These are phyloP conservation scores for Petaurus breviceps DNA, from an alignment of 2,113 vertebrate genomes.

Conservation along the genomic window DNA sequence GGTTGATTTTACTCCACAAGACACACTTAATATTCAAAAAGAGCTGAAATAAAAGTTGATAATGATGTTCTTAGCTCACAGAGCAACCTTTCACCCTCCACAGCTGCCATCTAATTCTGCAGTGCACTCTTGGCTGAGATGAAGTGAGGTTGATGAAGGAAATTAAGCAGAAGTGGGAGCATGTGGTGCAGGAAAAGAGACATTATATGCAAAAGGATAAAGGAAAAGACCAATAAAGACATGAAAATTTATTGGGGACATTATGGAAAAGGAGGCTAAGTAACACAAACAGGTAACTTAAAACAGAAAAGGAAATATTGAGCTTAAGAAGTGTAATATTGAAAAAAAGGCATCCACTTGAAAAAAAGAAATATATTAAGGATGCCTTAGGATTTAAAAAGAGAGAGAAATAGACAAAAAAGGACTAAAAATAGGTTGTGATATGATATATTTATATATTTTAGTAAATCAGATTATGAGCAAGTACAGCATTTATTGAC, in stretches of 20 bases:
- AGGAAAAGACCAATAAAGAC: neutral
- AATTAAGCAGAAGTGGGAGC: conserved; percentile 16
- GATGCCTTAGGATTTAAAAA: neutral
- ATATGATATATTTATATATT: conserved; percentile 2
- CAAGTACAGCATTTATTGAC: neutral
- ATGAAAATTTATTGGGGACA: neutral
- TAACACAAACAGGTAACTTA: neutral
- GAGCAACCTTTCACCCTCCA: neutral
- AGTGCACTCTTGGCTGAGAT: neutral
- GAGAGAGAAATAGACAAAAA: neutral
- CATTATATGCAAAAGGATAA: neutral
- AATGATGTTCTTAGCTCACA: neutral
- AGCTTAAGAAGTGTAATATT: neutral
- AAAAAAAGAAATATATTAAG: conserved; percentile 16
- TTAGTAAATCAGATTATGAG: neutral
- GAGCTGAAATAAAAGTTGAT: neutral
- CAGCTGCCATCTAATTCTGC: neutral
- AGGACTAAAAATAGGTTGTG: neutral
- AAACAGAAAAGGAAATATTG: neutral
- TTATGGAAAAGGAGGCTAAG: neutral
- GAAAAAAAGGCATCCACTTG: neutral
- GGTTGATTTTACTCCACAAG: neutral
- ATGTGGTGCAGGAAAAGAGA: neutral
- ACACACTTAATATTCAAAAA: conserved; percentile 7
- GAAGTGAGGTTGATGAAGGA: neutral